Evolutionary conservation across 1,140 invertebrate genomes (phyloP), one percentile per base, ranked within the genome.

Genomic region (Solenopsis invicta): DNA sequence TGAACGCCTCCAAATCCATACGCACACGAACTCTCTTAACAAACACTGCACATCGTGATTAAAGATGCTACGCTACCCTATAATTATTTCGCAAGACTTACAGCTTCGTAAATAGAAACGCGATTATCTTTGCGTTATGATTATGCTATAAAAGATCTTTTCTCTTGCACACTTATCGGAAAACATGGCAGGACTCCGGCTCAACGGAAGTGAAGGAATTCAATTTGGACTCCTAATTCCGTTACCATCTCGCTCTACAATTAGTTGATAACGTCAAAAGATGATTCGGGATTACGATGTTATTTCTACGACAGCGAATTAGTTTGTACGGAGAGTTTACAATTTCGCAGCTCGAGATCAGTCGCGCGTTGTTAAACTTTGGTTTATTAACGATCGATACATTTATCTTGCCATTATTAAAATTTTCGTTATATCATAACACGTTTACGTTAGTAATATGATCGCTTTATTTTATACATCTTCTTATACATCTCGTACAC

Each of bases 381-480:
- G 69, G 16, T 62, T 61, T 75, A 62, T 84, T 74, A 84, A 84
- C 69, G 80, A 84, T 84, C 54, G 69, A 84, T 74, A 84, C 52
- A 74, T 59, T 62, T 50, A 74, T 62, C 54, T 84, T 61, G 80
- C 54, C 67, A 61, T 84, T 61, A 84, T 61, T 84, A 84, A 84
- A 84, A 84, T 61, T 21, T 61, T 50, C 29, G 24, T 84, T 84
- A 84, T 45, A 75, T 61, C 54, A 16, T 74, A 84, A 84, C 80
- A 84, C 67, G 69, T 75, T 84, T 75, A 84, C 29, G 54, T 48
- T 50, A 61, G 29, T 74, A 80, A 84, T 75, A 84, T 41, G 80
- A 84, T 84, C 69, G 54, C 24, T 74, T 84, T 84, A 75, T 82
- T 84, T 84, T 82, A 82, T 48, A 82, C 80, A 82, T 24, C 67